Base-by-base conservation (phyloP, 2,113 vertebrate species). In the Prunella himalayana region DNA sequence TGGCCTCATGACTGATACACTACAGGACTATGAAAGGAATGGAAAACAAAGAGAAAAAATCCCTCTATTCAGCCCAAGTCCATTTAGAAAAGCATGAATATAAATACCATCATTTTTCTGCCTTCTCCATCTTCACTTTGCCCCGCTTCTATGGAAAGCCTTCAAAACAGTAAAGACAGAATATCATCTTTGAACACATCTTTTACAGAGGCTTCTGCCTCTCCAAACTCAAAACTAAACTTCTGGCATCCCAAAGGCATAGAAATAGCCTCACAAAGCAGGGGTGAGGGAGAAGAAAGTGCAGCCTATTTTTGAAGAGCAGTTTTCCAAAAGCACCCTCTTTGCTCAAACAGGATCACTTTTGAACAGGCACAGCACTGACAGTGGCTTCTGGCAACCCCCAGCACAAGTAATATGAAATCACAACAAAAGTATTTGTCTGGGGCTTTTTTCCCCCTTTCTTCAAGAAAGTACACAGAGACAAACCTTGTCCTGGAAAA, bases 211-310 rank as follows among this genome's bases (percentile, higher is more conserved):
- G 19, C 11, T n/a, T 73, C 37, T 42, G 1, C 6, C 24, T 35
- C 41, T 31, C 31, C 14, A 61, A 73, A 82, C 16, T 33, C 10
- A 7, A 49, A 75, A 41, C 3, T 6, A 31, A 71, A 45, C 15
- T 80, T 41, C 3, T 53, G 16, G 22, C 24, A 63, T 3, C 15
- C 16, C 39, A 82, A n/a, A 39, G 11, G 16, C 13, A 2, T 1
- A n/a, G 11, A 27, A 51, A 37, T 31, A 17, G 2, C 0, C 4
- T 33, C 31, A 44, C 7, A 69, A 41, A 53, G 14, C 11, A 49
- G 2, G 11, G 3, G 8, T 13, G 2, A 7, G 3, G 4, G 3
- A 31, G 3, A 20, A 49, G 16, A 13, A 63, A 30, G 11, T 25
- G 27, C 8, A 88, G 15, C 14, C 23, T 63, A 2, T 59, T 70